Conservation (phyloP, 2,797 vertebrate species). For the Pipistrellus kuhlii region DNA sequence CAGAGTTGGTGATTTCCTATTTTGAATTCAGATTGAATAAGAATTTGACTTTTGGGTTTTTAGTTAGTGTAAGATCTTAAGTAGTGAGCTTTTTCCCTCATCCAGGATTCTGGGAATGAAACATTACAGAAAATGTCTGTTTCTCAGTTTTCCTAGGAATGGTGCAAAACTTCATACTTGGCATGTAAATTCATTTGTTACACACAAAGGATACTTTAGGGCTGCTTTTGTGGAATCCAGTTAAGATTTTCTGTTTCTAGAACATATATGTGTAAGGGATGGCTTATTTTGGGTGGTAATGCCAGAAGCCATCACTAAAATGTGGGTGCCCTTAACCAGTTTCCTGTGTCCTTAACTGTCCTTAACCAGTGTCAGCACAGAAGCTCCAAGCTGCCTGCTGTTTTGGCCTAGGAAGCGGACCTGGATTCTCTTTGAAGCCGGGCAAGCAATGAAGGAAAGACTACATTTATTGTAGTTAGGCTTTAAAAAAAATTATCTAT, state of each 20-base stretch:
- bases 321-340: neutral
- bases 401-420: neutral
- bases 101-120: neutral
- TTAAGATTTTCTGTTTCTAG: neutral
- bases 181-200: neutral
- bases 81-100: neutral
- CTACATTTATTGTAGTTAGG: neutral
- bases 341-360: too few species aligned
- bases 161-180: neutral
- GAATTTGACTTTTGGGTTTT: slow-evolving; percentile 7
- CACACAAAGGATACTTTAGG: neutral
- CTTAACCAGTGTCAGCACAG: neutral
- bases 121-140: neutral
- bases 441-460: neutral
- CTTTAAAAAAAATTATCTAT: neutral
- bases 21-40: neutral
- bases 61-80: neutral
- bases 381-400: neutral
- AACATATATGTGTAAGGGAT: neutral
- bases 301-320: neutral
- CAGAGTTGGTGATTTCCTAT: too few species aligned
- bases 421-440: neutral
- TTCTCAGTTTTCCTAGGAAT: neutral
- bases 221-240: neutral
- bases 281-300: neutral